Base-by-base conservation (phyloP, 2,797 vertebrate genomes). In the Ctenosaura bakeri region DNA sequence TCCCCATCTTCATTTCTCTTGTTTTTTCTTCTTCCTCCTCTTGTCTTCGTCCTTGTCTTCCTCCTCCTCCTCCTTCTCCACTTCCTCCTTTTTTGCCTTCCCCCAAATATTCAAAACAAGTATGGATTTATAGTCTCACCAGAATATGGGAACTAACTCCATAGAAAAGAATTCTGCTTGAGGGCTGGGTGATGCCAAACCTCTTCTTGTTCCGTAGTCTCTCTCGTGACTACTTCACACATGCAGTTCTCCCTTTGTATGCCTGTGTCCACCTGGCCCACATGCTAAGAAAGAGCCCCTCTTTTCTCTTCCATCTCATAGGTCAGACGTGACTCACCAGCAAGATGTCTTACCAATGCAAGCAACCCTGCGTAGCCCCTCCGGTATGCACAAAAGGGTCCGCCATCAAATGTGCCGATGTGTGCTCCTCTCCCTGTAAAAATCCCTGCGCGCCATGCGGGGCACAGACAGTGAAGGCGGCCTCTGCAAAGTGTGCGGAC, bases 311-410 rank as follows among this genome's bases (percentile, higher is more conserved):
- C 26, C 3, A 0, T 52, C 46, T 26, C 77, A 10, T 38, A 90
- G 89, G 56, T 4, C 54, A 29, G 32, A 8, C 6, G 4, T 5
- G 1, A 71, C 4, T 20, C 18, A 2, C 1, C 3, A 1, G 24
- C n/a, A 13, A 13, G 6, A 90, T 90, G 89, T 22, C 79, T 4
- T 66, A 76, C 42, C 89, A 90, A 79, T 83, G 89, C 79, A 90
- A 90, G 14, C 85, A 87, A 14, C 42, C 69, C 0, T 83, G 79
- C 1, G 1, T 16, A 0, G 16, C 0, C 0, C 89, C 85, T 6
- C 13, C 89, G 1, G 1, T 18, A 1, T 83, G 79, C 2, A 16
- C 66, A 8, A 90, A 90, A 8, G 79, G 85, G 1, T 1, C 12
- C 26, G 22, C 78, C 1, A 24, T 52, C 10, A 82, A 52, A 16